These are phyloP conservation scores for Acrocephalus scirpaceus DNA, from an alignment of 2,797 vertebrate genomes.

Conservation along the genomic window DNA sequence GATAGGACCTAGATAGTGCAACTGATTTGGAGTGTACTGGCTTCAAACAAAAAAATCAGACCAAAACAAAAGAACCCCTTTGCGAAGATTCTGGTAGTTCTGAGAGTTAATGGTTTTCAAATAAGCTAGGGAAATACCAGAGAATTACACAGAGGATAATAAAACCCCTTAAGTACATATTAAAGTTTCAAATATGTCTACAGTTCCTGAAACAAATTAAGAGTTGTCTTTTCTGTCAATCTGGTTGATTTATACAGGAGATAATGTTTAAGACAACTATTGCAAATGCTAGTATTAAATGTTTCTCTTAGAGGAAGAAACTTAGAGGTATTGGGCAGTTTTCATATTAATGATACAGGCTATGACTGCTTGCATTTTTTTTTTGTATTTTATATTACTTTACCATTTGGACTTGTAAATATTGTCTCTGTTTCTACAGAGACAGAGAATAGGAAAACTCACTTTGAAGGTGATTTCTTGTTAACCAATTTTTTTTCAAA, in stretches of 20 bases:
- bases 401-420: neutral
- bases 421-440: neutral
- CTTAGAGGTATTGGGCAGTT: neutral
- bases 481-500: neutral
- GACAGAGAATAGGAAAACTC: neutral
- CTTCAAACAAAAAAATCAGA: neutral
- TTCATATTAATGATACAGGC: neutral
- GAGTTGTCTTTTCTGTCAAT: neutral
- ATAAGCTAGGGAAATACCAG: neutral
- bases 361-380: neutral
- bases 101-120: neutral
- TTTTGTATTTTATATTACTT: neutral
- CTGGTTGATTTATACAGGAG: neutral
- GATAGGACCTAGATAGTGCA: neutral
- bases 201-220: neutral
- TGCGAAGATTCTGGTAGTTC: neutral
- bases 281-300: neutral
- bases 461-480: neutral
- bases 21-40: neutral
- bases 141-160: neutral
- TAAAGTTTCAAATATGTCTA: neutral
- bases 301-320: neutral
- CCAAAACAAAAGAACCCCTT: accelerated
- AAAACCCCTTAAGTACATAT: neutral
- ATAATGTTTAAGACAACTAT: neutral